Conservation (phyloP, 2,113 vertebrate genomes). For the Ciconia stormi region DNA sequence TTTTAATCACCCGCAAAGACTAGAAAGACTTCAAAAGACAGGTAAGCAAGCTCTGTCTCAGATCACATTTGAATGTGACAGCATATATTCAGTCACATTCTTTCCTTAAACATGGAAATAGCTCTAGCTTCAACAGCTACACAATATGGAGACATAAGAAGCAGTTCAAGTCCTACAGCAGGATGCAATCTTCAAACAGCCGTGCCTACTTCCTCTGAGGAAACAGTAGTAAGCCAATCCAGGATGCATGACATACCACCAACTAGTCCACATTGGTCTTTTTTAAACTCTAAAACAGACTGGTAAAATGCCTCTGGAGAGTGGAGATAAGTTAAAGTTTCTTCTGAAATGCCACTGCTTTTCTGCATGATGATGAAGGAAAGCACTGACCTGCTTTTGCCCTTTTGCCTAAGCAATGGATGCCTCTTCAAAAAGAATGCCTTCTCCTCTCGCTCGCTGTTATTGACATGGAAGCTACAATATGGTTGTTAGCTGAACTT, state of each 20-base stretch:
- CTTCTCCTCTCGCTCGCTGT: neutral
- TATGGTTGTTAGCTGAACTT: neutral
- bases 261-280: neutral
- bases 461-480: neutral
- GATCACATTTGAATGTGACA: accelerated
- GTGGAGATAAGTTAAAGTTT: neutral
- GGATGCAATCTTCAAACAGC: neutral
- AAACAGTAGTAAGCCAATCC: neutral
- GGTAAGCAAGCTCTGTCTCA: neutral
- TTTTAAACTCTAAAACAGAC: neutral
- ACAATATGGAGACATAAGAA: neutral
- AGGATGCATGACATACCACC: neutral
- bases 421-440: neutral
- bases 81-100: accelerated
- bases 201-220: neutral
- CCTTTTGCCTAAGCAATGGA: neutral
- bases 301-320: neutral
- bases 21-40: neutral
- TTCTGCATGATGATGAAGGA: neutral
- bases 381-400: neutral
- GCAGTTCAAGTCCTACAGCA: neutral
- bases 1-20: neutral
- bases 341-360: neutral
- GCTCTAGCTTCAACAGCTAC: neutral
- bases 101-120: neutral